Evolutionary conservation across 2,113 vertebrate genomes (phyloP).

Genomic region (Loxodonta africana): DNA sequence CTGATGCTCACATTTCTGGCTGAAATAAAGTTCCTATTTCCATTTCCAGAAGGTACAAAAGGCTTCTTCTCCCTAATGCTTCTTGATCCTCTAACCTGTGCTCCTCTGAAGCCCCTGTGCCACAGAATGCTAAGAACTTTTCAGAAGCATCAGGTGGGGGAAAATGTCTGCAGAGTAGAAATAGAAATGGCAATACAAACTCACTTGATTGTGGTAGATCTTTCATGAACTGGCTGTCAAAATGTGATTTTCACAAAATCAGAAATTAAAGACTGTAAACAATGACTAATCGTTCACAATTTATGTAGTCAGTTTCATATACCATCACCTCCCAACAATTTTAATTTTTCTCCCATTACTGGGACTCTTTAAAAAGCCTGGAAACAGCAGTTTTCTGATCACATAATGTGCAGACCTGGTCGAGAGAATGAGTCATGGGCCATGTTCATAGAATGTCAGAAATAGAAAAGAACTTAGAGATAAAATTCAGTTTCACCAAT

Average conservation of each 20-base stretch:
- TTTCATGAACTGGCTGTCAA: background rate
- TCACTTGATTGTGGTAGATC: too few relatives aligned
- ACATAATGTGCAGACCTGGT: fast-evolving
- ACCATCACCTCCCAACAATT: background rate
- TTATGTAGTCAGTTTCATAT: background rate
- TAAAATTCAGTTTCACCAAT: background rate
- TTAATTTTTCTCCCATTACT: background rate
- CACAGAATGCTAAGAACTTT: background rate
- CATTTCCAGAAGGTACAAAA: constrained; percentile 21
- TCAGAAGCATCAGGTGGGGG: background rate
- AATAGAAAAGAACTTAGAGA: background rate
- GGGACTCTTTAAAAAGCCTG: background rate
- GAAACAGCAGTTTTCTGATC: background rate
- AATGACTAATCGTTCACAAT: background rate
- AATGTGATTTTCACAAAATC: constrained; percentile 7
- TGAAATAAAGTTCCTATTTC: background rate
- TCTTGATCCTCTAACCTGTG: background rate
- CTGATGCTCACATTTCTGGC: background rate
- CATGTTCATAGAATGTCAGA: background rate
- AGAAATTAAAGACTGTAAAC: background rate
- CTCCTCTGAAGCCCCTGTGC: background rate
- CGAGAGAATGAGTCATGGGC: background rate
- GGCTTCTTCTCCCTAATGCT: background rate
- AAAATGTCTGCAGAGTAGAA: background rate
- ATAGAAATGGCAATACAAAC: background rate